Base-by-base conservation (phyloP, 2,113 vertebrate genomes). In the Corythaeola cristata region DNA sequence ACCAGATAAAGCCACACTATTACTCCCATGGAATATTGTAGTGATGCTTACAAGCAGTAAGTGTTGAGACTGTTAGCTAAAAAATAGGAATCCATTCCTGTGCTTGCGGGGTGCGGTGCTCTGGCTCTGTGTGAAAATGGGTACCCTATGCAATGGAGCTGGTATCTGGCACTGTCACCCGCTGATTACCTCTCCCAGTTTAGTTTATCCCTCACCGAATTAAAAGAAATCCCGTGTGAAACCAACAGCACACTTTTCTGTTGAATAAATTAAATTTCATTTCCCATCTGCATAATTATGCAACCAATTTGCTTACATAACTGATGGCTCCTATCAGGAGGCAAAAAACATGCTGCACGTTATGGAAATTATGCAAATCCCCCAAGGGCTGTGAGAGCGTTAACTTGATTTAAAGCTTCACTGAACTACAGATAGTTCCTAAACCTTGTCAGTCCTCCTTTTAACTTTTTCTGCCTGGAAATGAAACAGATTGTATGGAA, bases 351-450 rank as follows among this genome's bases (percentile, higher is more conserved):
- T 28, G 58, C 60, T 44, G 35, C 64, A 15, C 1, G 2, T 88
- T 75, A 59, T 15, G 13, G 64, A 88, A 88, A 94, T 92, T 11
- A 86, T 15, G 39, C 79, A 92, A 93, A 86, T 91, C 47, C 78
- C 78, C 35, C 10, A 47, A 39, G 68, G 82, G 47, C 3, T 71
- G 27, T 17, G 39, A 63, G 85, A 86, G 49, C 27, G 19, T 83
- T 87, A 89, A 87, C 66, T 71, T 93, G 75, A 91, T 93, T 89
- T 90, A 93, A 94, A 90, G 79, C 76, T 75, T 78, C 85, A 35
- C 50, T 92, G 63, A 90, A 33, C 67, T 74, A 59, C 41, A 47
- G 55, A 44, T 24, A 83, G 92, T 62, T 90, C 50, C 75, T 86
- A 58, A 94, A 45, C 74, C 75, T 59, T 12, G 11, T 22, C 82